phyloP scores from a whole-genome alignment of 1,140 invertebrate genomes.

The Aporrectodea caliginosa region DNA sequence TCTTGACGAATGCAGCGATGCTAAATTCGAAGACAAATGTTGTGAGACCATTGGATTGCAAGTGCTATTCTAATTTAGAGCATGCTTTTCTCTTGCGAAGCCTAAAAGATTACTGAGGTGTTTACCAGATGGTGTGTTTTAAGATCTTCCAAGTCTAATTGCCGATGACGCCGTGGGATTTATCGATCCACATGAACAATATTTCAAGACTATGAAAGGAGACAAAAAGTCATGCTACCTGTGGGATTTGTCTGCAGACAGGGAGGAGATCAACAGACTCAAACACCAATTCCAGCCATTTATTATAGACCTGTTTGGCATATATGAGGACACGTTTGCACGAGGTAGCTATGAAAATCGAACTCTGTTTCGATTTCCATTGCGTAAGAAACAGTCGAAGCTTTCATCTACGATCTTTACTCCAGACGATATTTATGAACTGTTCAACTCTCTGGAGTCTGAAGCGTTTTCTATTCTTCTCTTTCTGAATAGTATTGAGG shows the following conservation, averaged over 20 bases:
- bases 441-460: conserved; percentile 18
- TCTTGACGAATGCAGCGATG: background rate
- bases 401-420: background rate
- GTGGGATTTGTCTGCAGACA: background rate
- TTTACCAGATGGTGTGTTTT: no score
- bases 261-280: background rate
- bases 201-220: background rate
- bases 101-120: no score
- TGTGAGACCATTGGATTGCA: background rate
- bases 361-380: conserved; percentile 26
- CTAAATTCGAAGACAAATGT: background rate
- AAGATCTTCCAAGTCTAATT: conserved; percentile 43
- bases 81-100: background rate
- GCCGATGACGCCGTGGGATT: conserved; percentile 40
- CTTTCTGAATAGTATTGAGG: conserved; percentile 15
- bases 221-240: conserved; percentile 8
- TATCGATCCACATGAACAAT: conserved; percentile 40
- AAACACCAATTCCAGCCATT: conserved; percentile 18
- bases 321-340: conserved; percentile 1
- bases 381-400: conserved; percentile 17
- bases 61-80: no score
- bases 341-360: background rate
- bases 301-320: background rate
- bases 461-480: conserved; percentile 6
- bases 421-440: background rate